Base-by-base conservation (phyloP, 1,140 invertebrate genomes). In the Teleogryllus occipitalis region DNA sequence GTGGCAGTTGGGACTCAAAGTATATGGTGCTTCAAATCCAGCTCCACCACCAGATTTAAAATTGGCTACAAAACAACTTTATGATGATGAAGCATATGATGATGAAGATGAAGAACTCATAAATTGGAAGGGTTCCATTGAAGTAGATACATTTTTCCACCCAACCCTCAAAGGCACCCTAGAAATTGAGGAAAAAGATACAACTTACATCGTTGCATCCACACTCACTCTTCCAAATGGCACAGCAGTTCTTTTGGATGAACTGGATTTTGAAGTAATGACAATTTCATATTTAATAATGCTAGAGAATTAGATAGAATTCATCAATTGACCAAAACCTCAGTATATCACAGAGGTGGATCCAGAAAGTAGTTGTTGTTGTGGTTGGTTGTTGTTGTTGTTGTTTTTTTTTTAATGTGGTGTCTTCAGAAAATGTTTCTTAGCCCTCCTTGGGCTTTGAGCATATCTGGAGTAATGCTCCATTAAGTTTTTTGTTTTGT, bases 71-170 rank as follows among this genome's bases (percentile, higher is more conserved):
- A 80, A 49, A 76, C 21, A 72, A n/a, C 27, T 78, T 10, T 39
- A n/a, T 18, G 82, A 82, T 73, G 80, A 83, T 79, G 81, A 82
- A 8, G 82, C 82, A 78, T 47, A 80, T 47, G 82, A 82, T 47
- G 80, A 83, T n/a, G 83, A 83, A 27, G 83, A 80, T 76, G 83
- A 84, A 8, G 83, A 86, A 8, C 86, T 85, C n/a, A 83, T 91
- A 49, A 89, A 87, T 65, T 92, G 90, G 86, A 85, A 85, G 81
- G 90, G 89, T 7, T 84, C 89, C 48, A 82, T 90, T 72, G 88
- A 91, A 84, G 81, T 94, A 74, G 89, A 93, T 83, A 88, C 90
- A 0, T 81, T 91, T 7, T 87, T 91, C 79, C 92, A 91, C 84
- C 89, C 90, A 1, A 90, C 92, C 8, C 88, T 94, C 12, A 84